Percentiles rank a stretch among this genome's conserved stretches.
phyloP scores from a whole-genome alignment of 2,797 vertebrate species.

The Lindbergichthys nudifrons region DNA sequence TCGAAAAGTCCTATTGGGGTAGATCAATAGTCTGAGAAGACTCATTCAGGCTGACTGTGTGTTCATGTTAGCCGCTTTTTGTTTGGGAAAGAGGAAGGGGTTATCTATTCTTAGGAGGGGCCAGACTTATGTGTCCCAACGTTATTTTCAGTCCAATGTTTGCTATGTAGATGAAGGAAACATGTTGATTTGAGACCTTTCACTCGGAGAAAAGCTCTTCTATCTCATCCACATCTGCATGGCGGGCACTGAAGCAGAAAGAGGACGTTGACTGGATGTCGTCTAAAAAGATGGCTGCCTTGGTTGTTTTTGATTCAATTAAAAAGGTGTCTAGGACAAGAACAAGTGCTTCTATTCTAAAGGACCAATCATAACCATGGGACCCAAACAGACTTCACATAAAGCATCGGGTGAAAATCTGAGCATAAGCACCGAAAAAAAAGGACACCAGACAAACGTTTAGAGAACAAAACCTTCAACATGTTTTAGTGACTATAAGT shows the following conservation, averaged over 20 bases:
- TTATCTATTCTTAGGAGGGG: background rate
- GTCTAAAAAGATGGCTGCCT: background rate
- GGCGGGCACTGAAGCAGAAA: background rate
- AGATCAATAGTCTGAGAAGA: constrained; percentile 11
- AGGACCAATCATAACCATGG: constrained; percentile 8
- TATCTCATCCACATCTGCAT: background rate
- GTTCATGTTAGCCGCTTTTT: background rate
- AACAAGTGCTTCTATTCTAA: constrained; percentile 4
- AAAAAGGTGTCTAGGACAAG: background rate
- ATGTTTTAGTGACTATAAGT: constrained; percentile 17
- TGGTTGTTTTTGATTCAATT: constrained; percentile 1
- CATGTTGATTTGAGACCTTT: background rate
- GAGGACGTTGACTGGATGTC: background rate
- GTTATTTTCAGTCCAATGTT: background rate
- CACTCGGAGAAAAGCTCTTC: background rate
- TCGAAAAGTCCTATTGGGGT: background rate
- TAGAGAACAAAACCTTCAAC: constrained; percentile 14
- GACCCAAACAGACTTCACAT: constrained; percentile 8
- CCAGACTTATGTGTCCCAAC: background rate
- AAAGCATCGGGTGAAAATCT: background rate
- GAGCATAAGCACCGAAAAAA: background rate
- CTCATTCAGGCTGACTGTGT: constrained; percentile 15
- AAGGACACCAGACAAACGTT: background rate
- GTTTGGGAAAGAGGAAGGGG: background rate
- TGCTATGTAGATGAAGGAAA: background rate